phyloP scores from a whole-genome alignment of 2,888 invertebrate genomes.

The Xestoiulus laeticollis region DNA sequence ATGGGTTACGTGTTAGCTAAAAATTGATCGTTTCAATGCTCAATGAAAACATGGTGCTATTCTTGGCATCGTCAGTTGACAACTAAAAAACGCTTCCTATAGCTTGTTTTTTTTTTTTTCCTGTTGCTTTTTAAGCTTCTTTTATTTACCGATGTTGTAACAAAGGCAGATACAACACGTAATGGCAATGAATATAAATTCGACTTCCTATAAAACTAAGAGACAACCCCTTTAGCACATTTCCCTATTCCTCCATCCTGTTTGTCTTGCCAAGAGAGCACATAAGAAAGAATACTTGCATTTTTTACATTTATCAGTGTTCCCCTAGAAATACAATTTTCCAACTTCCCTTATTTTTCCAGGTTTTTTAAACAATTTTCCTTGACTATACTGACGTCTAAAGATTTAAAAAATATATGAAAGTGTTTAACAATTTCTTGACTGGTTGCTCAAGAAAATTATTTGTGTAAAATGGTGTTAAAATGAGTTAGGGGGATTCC shows the following conservation, averaged over 20 bases:
- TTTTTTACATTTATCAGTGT: too few species aligned
- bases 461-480: too few species aligned
- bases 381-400: too few species aligned
- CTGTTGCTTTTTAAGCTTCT: neutral
- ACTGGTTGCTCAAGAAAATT: too few species aligned
- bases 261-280: neutral
- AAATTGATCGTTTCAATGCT: conserved; percentile 12
- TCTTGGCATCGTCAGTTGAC: neutral
- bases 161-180: neutral
- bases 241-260: neutral
- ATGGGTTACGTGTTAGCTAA: neutral
- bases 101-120: neutral
- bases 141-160: neutral
- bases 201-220: neutral
- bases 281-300: too few species aligned
- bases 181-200: conserved; percentile 7
- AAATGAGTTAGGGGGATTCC: too few species aligned
- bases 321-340: too few species aligned
- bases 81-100: neutral
- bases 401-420: too few species aligned
- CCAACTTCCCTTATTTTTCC: too few species aligned
- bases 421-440: too few species aligned
- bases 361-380: too few species aligned
- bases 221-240: neutral
- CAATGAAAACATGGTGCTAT: neutral